Percentiles rank a stretch among this genome's conserved stretches.
phyloP scores from a whole-genome alignment of 2,113 vertebrate genomes.

The Carettochelys insculpta region DNA sequence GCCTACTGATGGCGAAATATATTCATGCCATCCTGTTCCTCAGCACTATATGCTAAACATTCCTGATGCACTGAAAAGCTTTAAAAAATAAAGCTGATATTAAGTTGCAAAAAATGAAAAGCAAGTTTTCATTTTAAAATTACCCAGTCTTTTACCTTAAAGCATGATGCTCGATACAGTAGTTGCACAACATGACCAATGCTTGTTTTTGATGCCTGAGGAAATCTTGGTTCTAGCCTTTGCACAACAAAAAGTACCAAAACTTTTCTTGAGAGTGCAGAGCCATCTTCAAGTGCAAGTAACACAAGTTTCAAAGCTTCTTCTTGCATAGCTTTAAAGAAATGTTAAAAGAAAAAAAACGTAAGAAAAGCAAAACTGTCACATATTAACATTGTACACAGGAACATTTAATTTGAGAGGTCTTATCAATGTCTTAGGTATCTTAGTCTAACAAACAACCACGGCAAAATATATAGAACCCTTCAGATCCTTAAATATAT shows the following conservation, averaged over 20 bases:
- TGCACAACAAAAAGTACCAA: constrained; percentile 98
- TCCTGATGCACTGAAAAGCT: background rate
- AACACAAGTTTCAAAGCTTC: constrained; percentile 94
- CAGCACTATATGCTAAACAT: background rate
- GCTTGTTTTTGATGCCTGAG: constrained; percentile 98
- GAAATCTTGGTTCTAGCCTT: constrained; percentile 95
- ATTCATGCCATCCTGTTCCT: background rate
- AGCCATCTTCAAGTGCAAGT: constrained; percentile 95
- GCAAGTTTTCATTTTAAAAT: background rate
- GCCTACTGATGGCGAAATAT: too few relatives aligned
- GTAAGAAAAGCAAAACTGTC: background rate
- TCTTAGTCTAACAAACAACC: background rate
- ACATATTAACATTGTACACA: background rate
- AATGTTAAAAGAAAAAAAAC: background rate
- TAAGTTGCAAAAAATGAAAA: background rate
- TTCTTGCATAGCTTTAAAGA: constrained; percentile 93
- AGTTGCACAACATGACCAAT: constrained; percentile 98
- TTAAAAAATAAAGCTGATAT: background rate
- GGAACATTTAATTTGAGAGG: background rate
- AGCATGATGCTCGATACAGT: constrained; percentile 97
- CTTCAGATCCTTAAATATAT: too few relatives aligned
- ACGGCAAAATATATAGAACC: background rate
- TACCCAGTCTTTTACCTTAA: constrained; percentile 83
- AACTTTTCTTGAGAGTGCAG: constrained; percentile 96
- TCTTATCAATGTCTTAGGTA: background rate